Evolutionary conservation across 2,888 invertebrate genomes (phyloP), one percentile per base, ranked within the genome.

Genomic region (Nematopogon swammerdamellus): DNA sequence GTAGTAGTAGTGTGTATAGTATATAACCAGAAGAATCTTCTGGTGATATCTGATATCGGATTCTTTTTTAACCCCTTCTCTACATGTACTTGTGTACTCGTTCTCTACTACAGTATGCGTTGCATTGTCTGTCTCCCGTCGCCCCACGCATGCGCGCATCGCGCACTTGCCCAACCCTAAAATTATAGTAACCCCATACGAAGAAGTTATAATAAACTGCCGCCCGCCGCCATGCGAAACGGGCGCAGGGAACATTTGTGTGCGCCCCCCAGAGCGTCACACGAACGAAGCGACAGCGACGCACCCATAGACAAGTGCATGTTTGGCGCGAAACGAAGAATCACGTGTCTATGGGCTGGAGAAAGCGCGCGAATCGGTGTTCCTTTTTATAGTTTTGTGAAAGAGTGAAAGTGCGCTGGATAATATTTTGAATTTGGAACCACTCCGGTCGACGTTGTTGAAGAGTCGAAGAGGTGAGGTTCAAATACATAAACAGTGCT

Each of bases 121-220:
- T 25, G 25, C 8, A 25, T 25, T 25, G 25, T 36, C n/a, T 36
- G 36, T 25, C 25, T 25, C 25, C 36, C 36, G 36, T 3, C 36
- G 25, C 36, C 36, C 6, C 74, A 72, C 76, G 77, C 77, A 75
- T 77, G 77, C 76, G 74, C 72, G 68, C 65, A 63, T 68, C 62
- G 57, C 58, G 62, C 67, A 72, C 74, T 74, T 70, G 72, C 67
- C 69, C 11, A 36, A 36, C 68, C 68, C 69, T 72, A 60, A 72
- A 76, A 74, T 75, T 72, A 73, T 63, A 67, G 64, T 36, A 58
- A 60, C 62, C 58, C 59, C 68, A 65, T 36, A 14, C 36, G n/a
- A 14, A 8, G 36, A 36, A 36, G 6, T 36, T 14, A 36, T 36
- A 36, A 36, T 36, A 36, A 14, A 36, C 36, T 3, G 36, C n/a